Evolutionary conservation across 2,888 invertebrate genomes (phyloP).

Genomic region (Diaperis boleti): DNA sequence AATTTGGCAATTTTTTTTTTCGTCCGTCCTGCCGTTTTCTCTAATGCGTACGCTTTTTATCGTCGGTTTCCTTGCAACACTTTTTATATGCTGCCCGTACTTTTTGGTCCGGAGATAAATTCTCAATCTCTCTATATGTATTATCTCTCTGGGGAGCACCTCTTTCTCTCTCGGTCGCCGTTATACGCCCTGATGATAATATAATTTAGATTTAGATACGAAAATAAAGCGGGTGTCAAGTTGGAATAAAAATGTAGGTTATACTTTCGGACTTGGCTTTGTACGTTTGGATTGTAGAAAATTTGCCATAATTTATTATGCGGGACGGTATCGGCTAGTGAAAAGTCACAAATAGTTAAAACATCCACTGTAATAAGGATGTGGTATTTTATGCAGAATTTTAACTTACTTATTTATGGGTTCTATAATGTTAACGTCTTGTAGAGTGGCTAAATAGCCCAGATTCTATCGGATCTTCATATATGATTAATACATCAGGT

Average conservation of each 20-base stretch:
- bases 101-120: slow-evolving; percentile 37
- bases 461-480: too few species aligned
- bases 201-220: slow-evolving; percentile 45
- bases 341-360: too few species aligned
- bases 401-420: too few species aligned
- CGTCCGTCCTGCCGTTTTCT: slow-evolving; percentile 17
- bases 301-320: too few species aligned
- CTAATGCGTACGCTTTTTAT: slow-evolving; percentile 33
- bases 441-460: too few species aligned
- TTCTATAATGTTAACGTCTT: too few species aligned
- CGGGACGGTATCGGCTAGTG: too few species aligned
- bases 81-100: slow-evolving; percentile 32
- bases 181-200: slow-evolving; percentile 44
- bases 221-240: slow-evolving; percentile 35
- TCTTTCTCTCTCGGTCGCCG: slow-evolving; percentile 40
- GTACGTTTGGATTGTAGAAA: background rate
- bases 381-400: background rate
- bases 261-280: slow-evolving; percentile 10
- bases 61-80: slow-evolving; percentile 25
- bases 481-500: too few species aligned
- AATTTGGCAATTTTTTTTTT: slow-evolving; percentile 28
- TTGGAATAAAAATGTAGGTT: slow-evolving; percentile 15
- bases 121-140: slow-evolving; percentile 40
- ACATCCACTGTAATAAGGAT: too few species aligned
- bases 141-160: slow-evolving; percentile 42